phyloP scores from a whole-genome alignment of 1,140 invertebrate genomes.

The Idris sp. region DNA sequence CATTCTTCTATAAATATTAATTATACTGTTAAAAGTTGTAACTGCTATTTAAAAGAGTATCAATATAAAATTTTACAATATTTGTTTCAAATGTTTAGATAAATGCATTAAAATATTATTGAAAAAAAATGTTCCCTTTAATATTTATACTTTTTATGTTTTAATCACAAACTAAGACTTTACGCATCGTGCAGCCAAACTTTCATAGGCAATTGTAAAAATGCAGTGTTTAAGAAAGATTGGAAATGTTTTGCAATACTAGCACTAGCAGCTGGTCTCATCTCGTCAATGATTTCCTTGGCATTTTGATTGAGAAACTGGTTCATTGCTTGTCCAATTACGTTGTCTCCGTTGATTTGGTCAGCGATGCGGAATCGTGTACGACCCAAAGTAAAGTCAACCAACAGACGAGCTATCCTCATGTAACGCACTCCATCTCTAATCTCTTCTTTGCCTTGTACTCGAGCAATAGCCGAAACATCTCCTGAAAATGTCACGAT shows the following conservation, averaged over 20 bases:
- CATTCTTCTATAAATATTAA: too few species aligned
- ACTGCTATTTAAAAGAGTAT: too few species aligned
- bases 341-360: conserved; percentile 84
- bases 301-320: conserved; percentile 91
- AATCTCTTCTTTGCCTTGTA: conserved; percentile 83
- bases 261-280: conserved; percentile 86
- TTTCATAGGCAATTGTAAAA: conserved; percentile 86
- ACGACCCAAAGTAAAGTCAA: conserved; percentile 85
- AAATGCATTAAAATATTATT: conserved; percentile 7
- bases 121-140: background rate
- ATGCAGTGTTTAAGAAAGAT: conserved; percentile 86
- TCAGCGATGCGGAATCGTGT: conserved; percentile 85
- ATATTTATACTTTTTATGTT: background rate
- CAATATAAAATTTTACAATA: too few species aligned
- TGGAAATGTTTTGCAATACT: conserved; percentile 88
- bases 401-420: conserved; percentile 82
- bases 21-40: too few species aligned
- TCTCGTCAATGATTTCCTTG: conserved; percentile 89
- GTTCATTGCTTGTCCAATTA: conserved; percentile 89
- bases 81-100: background rate
- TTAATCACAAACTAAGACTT: background rate
- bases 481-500: conserved; percentile 78
- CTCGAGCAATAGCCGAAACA: conserved; percentile 83
- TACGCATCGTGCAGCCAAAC: conserved; percentile 82
- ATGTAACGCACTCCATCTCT: conserved; percentile 82